A percentile compares a stretch with the other conserved stretches of the same genome.
Conservation (phyloP, 2,113 vertebrate species). For the Oreochromis tanganicae region DNA sequence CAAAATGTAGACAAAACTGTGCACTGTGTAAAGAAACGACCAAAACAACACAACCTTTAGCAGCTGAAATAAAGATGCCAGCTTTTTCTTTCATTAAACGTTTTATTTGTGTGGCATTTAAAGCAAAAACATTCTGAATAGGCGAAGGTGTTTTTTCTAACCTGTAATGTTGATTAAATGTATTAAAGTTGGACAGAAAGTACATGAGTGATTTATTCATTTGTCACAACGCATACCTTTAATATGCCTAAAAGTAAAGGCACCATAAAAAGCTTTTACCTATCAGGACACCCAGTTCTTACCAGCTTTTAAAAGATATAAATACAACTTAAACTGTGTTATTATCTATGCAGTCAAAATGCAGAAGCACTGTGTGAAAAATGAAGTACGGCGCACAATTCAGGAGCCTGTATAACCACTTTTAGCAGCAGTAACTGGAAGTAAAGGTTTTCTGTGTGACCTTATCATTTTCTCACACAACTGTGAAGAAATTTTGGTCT, state of each 20-base stretch:
- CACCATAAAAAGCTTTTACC: neutral
- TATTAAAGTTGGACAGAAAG: neutral
- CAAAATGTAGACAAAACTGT: neutral
- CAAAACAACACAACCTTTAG: neutral
- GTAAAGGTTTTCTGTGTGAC: neutral
- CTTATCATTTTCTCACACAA: neutral
- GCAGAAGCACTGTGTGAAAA: neutral
- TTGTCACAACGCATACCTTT: neutral
- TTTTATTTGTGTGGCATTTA: neutral
- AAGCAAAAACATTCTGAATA: neutral
- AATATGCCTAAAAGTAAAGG: neutral
- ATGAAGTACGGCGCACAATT: accelerated
- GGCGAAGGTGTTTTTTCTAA: neutral
- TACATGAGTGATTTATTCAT: neutral
- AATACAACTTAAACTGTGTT: neutral
- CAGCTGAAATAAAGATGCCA: neutral
- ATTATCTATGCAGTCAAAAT: neutral
- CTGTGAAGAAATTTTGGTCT: neutral
- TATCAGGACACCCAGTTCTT: neutral
- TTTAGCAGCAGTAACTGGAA: neutral
- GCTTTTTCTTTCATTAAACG: neutral
- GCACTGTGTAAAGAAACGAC: neutral
- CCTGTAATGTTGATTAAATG: neutral
- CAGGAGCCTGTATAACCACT: neutral
- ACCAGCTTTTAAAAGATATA: neutral